Evolutionary conservation across 2,113 vertebrate genomes (phyloP), one percentile per base, ranked within the genome.

Genomic region (Cryptotis parvus): DNA sequence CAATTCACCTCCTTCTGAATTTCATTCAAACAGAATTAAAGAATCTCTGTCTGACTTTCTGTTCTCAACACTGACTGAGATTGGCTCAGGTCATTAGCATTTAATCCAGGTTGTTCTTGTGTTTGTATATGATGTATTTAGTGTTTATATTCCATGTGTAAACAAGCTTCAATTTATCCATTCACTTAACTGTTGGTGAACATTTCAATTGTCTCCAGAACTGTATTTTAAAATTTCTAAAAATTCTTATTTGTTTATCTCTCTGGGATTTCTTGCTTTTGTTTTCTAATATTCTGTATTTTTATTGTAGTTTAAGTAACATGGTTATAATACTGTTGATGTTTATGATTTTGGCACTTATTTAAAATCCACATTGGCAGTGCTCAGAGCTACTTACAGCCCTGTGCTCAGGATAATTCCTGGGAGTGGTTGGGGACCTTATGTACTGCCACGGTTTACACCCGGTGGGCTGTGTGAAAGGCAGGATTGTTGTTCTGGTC

Each of bases 161-260:
- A 65, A 39, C 35, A 20, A 12, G 18, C 16, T 35, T 9, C 41
- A 55, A 35, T 39, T 73, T 72, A 65, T 65, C 33, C 33, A 6
- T 41, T 35, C 27, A 29, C 33, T 72, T 14, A 5, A 18, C 33
- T 52, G 24, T 43, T 72, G 79, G 9, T 39, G 33, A 33, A 24
- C 35, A 41, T 82, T 61, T 52, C 16, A 41, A 11, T 39, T 35
- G 18, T 45, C 37, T 29, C 55, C 63, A 41, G 69, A 75, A 81
- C 70, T n/a, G n/a, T n/a, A n/a, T n/a, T n/a, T n/a, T n/a, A n/a
- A 87, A 70, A 41, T 82, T 77, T 83, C 72, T 11, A 84, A 58
- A 83, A 10, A 18, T 10, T 12, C 15, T 41, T 18, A 82, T 82
- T 41, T 63, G n/a, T 45, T 85, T 81, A 6, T 74, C 8, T 74